Evolutionary conservation across 2,113 vertebrate species (phyloP).

Genomic region (Oreotrochilus melanogaster): DNA sequence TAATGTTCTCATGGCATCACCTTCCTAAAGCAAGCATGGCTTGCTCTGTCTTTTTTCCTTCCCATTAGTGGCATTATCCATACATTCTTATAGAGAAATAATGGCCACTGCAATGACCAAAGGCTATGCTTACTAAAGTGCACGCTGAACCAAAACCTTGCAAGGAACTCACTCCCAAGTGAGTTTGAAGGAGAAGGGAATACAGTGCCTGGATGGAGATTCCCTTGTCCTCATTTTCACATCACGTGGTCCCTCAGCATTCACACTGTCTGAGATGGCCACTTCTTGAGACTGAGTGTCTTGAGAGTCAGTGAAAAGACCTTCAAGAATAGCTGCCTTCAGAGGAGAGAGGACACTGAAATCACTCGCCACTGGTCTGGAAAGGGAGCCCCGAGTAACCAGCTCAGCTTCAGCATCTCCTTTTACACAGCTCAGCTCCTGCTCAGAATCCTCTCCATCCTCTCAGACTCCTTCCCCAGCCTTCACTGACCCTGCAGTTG

Average conservation of each 20-base stretch:
- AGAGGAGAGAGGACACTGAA: neutral
- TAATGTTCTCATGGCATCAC: neutral
- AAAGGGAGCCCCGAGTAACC: neutral
- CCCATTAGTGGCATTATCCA: neutral
- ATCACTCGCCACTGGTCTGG: neutral
- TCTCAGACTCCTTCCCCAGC: neutral
- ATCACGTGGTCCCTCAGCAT: neutral
- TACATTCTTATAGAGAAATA: neutral
- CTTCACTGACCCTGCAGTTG: neutral
- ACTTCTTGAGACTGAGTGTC: neutral
- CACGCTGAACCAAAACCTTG: neutral
- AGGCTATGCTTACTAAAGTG: neutral
- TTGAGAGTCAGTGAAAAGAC: neutral
- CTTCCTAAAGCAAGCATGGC: neutral
- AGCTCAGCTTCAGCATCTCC: neutral
- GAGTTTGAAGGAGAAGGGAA: neutral
- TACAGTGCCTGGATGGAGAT: fast-evolving
- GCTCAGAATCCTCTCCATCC: neutral
- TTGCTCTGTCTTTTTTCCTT: neutral
- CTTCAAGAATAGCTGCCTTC: neutral
- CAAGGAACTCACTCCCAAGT: neutral
- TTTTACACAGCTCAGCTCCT: neutral
- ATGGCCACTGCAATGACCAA: neutral
- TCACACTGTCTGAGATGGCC: neutral
- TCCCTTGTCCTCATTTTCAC: neutral